Evolutionary conservation across 2,113 vertebrate species (phyloP), one percentile per base, ranked within the genome.

Genomic region (Tychaedon coryphoeus): DNA sequence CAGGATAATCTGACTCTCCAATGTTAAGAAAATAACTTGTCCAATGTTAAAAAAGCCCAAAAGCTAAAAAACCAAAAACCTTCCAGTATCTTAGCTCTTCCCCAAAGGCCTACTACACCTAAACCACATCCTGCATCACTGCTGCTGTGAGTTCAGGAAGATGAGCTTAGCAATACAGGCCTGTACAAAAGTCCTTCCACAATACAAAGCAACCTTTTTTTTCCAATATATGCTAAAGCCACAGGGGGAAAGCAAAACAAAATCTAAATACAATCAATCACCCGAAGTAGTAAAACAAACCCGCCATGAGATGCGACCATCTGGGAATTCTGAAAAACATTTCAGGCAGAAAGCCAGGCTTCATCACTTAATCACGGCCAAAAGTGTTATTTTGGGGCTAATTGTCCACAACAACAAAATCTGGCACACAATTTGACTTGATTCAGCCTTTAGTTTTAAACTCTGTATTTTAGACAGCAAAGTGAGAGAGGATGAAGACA

Each of bases 281-380:
- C 28, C 43, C 40, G 60, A 58, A 86, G 36, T 43, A 40, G 17
- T 53, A 79, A 48, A 75, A 88, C 18, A 65, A 81, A 72, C 0
- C 62, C 36, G 80, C 51, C 43, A 56, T 0, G 3, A 91, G 79
- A 70, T 56, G 29, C 1, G 31, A 62, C 56, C 67, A 93, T 76
- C 54, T 91, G 72, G 50, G 72, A 93, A 93, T 84, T 75, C 58
- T 80, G 64, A 50, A 88, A 75, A 88, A 77, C 8, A 38, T 2
- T 56, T 40, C 47, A 84, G 79, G 64, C 82, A 77, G 26, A 66
- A 10, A 8, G 31, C 82, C 82, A 86, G 70, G 25, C 36, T 92
- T 65, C 53, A 78, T 72, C 78, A 83, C 47, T 76, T 82, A 48
- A 62, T 73, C 64, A 77, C 0, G 3, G 36, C 42, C 74, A 88